Evolutionary conservation across 2,797 vertebrate genomes (phyloP), one percentile per base, ranked within the genome.

Genomic region (Falco concolor): DNA sequence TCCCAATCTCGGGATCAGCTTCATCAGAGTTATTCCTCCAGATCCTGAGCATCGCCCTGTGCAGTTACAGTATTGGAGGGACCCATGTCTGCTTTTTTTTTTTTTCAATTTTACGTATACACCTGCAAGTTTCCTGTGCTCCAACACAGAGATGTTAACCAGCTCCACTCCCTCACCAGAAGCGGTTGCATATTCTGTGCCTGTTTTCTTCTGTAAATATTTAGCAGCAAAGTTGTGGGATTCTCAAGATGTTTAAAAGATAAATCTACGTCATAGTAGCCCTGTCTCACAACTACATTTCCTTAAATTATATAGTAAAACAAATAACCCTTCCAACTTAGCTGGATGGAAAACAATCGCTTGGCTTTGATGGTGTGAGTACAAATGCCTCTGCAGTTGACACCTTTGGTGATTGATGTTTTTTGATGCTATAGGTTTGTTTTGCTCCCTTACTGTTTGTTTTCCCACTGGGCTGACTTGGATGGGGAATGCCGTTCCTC

Each of bases 391-490:
- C 84, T 63, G 77, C 28, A 34, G 68, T 38, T 88, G 38, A 65
- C 89, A 82, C 67, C 84, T 93, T 89, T 65, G n/a, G 77, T 77
- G 83, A 91, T 88, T 73, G 77, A 87, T 91, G 77, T 49, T 79
- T 94, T 93, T 75, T 77, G 79, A 90, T 95, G 75, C 92, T 94
- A 15, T 87, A 63, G 36, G 87, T 94, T 96, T 95, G 95, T 94
- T 96, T 96, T 92, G 63, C 81, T 93, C 78, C 75, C 65, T 89
- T 57, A n/a, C 65, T 85, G 87, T 95, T 96, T 97, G 93, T 93
- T 96, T 97, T 96, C 92, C 80, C 79, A 87, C 80, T 32, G 50
- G 84, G 64, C 61, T 84, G 87, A 21, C 61, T 72, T 57, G 72
- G 74, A 32, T 2, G 3, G 92, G 87, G 85, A 83, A 79, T 70